Conservation (phyloP, 1,140 invertebrate species). For the Zophobas morio region DNA sequence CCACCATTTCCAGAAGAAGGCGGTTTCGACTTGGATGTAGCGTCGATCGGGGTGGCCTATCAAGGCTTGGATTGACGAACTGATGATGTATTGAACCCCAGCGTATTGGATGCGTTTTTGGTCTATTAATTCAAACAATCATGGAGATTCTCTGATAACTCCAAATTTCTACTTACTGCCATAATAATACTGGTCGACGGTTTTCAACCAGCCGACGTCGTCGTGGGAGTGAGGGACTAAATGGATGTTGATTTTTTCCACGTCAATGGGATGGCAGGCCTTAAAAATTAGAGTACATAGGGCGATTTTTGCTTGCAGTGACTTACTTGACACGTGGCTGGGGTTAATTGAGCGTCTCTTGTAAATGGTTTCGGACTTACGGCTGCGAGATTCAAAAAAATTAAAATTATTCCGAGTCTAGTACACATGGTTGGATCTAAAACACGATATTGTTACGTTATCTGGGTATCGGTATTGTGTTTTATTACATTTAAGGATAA, state of each 20-base stretch:
- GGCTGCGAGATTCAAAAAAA: conserved; percentile 3
- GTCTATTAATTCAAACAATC: neutral
- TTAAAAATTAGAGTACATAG: conserved; percentile 7
- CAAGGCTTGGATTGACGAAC: conserved; percentile 54
- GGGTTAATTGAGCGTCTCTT: neutral
- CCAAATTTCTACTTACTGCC: conserved; percentile 70
- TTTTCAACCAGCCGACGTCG: conserved; percentile 89
- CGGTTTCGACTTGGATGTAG: conserved; percentile 66
- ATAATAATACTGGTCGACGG: conserved; percentile 86
- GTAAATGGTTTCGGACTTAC: neutral
- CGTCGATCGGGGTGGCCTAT: conserved; percentile 70
- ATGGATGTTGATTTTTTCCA: conserved; percentile 75
- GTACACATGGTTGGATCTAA: conserved; percentile 3
- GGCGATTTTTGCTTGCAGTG: neutral
- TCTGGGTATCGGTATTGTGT: neutral
- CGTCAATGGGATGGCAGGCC: conserved; percentile 21
- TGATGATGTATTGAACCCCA: conserved; percentile 59
- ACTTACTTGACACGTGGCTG: conserved; percentile 29
- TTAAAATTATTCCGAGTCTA: neutral
- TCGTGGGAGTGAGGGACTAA: conserved; percentile 81
- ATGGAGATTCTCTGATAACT: too few relatives aligned
- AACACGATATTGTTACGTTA: neutral
- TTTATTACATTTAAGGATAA: too few relatives aligned
- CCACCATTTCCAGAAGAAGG: conserved; percentile 80
- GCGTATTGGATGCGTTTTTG: conserved; percentile 72